Evolutionary conservation across 2,888 invertebrate species (phyloP).

Genomic region (Tachystola acroxantha): DNA sequence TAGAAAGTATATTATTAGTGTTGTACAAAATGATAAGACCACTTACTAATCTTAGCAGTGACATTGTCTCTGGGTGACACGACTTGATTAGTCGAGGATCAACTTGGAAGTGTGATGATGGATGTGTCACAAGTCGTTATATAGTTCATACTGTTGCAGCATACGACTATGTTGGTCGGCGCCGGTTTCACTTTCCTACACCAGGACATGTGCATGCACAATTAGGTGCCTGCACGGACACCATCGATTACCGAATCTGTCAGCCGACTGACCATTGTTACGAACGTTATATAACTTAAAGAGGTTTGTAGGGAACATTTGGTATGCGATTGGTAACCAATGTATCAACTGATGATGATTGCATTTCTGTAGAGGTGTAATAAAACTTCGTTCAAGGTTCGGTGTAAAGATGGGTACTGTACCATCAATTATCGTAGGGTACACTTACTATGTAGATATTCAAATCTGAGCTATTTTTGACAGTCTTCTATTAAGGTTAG

Average conservation of each 20-base stretch:
- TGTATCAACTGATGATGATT: neutral
- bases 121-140: conserved; percentile 63
- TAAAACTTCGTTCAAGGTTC: no score
- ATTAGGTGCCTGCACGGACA: conserved; percentile 56
- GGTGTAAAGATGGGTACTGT: no score
- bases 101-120: conserved; percentile 55
- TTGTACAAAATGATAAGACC: neutral
- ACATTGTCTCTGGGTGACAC: conserved; percentile 47
- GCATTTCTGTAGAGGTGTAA: neutral
- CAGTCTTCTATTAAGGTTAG: no score
- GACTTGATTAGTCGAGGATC: conserved; percentile 58
- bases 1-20: no score
- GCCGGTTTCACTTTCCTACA: conserved; percentile 72
- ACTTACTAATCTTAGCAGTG: conserved; percentile 62
- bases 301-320: conserved; percentile 30
- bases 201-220: conserved; percentile 62
- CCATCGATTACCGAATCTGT: conserved; percentile 57
- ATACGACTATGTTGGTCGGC: conserved; percentile 54
- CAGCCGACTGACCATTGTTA: conserved; percentile 44
- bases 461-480: no score
- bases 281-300: conserved; percentile 56
- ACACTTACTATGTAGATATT: no score
- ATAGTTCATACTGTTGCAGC: conserved; percentile 75
- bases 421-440: no score
- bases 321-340: conserved; percentile 17